These are phyloP conservation scores for Clepsis dumicolana DNA, from an alignment of 2,888 invertebrate genomes.

Conservation along the genomic window DNA sequence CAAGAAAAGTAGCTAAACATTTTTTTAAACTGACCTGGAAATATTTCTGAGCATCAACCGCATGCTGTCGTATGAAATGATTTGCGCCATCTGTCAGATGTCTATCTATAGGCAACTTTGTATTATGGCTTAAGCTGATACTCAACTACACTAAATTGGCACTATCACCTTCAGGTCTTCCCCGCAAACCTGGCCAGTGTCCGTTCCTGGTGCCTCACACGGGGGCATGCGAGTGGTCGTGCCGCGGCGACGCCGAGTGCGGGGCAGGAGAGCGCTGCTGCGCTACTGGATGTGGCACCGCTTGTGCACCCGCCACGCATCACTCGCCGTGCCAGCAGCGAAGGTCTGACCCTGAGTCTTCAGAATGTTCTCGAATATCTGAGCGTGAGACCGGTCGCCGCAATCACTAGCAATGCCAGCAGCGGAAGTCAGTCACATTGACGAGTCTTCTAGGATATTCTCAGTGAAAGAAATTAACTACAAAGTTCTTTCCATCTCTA, in stretches of 20 bases:
- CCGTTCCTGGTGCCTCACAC: conserved; percentile 92
- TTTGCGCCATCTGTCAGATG: no score
- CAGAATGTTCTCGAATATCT: neutral
- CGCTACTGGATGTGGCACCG: conserved; percentile 95
- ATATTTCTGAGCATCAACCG: no score
- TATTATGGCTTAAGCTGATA: no score
- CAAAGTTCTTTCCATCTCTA: no score
- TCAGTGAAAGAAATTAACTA: no score
- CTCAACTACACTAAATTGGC: no score
- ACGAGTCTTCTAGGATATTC: no score
- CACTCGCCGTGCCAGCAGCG: conserved; percentile 91
- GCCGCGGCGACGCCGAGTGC: conserved; percentile 92
- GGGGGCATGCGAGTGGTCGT: conserved; percentile 91
- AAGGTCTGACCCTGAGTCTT: neutral
- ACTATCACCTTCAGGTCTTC: conserved; percentile 78
- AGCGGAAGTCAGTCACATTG: conserved; percentile 59
- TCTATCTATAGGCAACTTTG: no score
- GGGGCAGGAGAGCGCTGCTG: conserved; percentile 91
- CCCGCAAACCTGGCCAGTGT: conserved; percentile 92
- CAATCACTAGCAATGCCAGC: conserved; percentile 92
- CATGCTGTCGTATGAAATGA: no score
- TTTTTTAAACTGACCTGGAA: no score
- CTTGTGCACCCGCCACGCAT: conserved; percentile 90
- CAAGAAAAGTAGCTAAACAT: no score
- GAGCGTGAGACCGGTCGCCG: conserved; percentile 87